Base-by-base conservation (phyloP, 2,888 invertebrate genomes). In the Eristalis arbustorum region DNA sequence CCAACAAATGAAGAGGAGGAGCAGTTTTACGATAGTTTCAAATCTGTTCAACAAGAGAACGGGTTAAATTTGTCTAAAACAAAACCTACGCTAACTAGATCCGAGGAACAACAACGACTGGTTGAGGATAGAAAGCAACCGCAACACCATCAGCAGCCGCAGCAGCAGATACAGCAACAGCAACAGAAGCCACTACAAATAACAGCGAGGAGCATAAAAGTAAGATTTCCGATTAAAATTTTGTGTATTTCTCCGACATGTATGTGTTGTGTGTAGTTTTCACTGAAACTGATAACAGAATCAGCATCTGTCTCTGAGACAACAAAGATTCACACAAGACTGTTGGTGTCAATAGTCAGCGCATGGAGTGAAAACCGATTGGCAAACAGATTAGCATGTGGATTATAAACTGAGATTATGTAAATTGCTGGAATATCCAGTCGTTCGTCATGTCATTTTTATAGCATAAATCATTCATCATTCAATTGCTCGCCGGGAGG, bases 1-100 rank as follows among this genome's bases (percentile, higher is more conserved):
- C 92, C 92, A 84, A 90, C 92, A 77, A 88, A 91, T 84, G 92
- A 92, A 89, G 92, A 92, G 89, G 91, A 91, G 89, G 92, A 92
- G 78, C 89, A 91, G 89, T 82, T 84, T 77, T 75, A 88, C 81
- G 81, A 88, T 62, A 89, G 89, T 77, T 91, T 89, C 89, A 90
- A 90, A 88, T 91, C 91, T 67, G 89, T 91, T 89, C 89, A 80
- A 34, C 88, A 64, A 74, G 78, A 82, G 64, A 88, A 84, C 72
- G 76, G 61, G 72, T 79, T 83, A 67, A 82, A 62, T 73, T 40
- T 11, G 28, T 62, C 67, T 34, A 25, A 62, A 62, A 67, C 68
- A 34, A 49, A 75, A 28, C 66, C 69, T 74, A 23, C n/a, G 42
- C 37, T 61, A 22, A 61, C 61, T 59, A 88, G 68, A 62, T 40